Evolutionary conservation across 2,888 invertebrate genomes (phyloP), one percentile per base, ranked within the genome.

Genomic region (Cryptocephalus primarius): DNA sequence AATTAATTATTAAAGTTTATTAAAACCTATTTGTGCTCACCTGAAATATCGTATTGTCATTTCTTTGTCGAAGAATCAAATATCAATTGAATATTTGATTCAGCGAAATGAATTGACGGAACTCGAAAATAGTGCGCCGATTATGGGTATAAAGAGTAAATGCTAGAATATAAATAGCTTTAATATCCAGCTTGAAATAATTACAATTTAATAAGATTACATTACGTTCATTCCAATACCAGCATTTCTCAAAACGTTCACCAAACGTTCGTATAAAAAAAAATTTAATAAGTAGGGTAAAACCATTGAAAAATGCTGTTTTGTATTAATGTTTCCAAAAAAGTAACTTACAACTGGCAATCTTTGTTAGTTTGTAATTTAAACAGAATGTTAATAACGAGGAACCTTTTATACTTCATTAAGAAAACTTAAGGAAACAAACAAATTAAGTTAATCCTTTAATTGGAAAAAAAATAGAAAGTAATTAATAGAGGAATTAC

Each of bases 401-500:
- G 13, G 14, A 43, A 43, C 14, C 43, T 36, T 43, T 34, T 36
- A 43, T 22, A 22, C 22, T 22, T 22, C 6, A 22, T 22, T 22
- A 22, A 22, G 22, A 22, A 22, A 22, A 22, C 22, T 22, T 22
- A 22, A 22, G 22, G 6, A 22, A 22, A 22, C 22, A 22, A 22
- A 22, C 22, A 22, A 22, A 22, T 22, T 22, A 22, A 22, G 22
- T 22, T 22, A 22, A 22, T 22, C 22, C 22, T 22, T 22, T 22
- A 22, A 22, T 22, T 43, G n/a, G 34, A 34, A 43, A 32, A 31
- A 31, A 42, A 31, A 34, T 31, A 43, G 14, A 10, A 43, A 22
- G 22, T 22, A 22, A 22, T 22, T 31, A 42, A 12, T 13, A 33
- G 51, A 45, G 42, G 48, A 51, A 49, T 49, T 52, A 52, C 54